Evolutionary conservation across 2,888 invertebrate genomes (phyloP), one percentile per base, ranked within the genome.

Genomic region (Drosophila acutilabella): DNA sequence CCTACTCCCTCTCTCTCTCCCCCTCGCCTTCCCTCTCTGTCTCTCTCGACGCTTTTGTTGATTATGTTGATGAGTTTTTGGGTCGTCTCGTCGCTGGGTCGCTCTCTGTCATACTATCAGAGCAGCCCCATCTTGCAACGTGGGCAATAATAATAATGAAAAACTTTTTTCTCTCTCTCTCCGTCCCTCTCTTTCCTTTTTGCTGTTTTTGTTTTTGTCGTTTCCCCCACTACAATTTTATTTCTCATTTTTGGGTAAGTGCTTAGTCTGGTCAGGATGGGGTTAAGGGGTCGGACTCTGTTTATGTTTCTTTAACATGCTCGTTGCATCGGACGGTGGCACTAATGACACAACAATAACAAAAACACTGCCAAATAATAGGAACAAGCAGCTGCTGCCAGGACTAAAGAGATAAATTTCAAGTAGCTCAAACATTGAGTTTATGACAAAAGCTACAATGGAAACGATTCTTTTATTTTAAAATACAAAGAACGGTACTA

Each of bases 81-180:
- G 62, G 69, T 74, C 83, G 71, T 64, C 64, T 38, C 59, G 48
- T 18, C 69, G 36, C 40, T 66, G 50, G 44, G 23, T 52, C 60
- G 51, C 56, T 62, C 54, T 71, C 61, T 54, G 50, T 61, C 65
- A 61, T 44, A 16, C 38, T 80, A 85, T 86, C 88, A 74, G 54
- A 74, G 54, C 75, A 71, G 62, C 58, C 80, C 80, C 80, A 82
- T 86, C 86, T 78, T 64, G 80, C 69, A 77, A 81, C 74, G 78
- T 81, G 78, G 78, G 75, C 82, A 82, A 88, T 83, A 83, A 88
- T 83, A 81, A 85, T 88, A 83, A 83, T 88, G 83, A 83, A 82
- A 88, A 88, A 64, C 13, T 74, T 60, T 58, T 65, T 48, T 54
- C 42, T 58, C 57, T 65, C 33, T 10, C 36, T 58, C 13, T 8